Evolutionary conservation across 2,797 vertebrate species (phyloP).

Genomic region (Ptychobarbus kaznakovi): DNA sequence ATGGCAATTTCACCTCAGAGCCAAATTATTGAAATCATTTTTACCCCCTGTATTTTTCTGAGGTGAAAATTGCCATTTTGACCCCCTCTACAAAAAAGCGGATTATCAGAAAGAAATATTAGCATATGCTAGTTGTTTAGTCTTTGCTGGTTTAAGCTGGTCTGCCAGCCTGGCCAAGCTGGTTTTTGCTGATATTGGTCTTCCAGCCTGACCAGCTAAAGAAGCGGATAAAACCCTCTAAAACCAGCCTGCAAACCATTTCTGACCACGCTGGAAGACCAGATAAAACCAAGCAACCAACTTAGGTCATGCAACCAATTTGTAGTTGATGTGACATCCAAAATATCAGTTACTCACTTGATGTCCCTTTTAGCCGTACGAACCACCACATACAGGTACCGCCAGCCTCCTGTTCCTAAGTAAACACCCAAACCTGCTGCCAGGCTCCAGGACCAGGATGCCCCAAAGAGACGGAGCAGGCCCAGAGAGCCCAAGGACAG

Average conservation of each 20-base stretch:
- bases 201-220: not conserved
- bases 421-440: slow-evolving; percentile 85
- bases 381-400: slow-evolving; percentile 85
- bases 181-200: not conserved
- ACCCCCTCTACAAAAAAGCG: too few species aligned
- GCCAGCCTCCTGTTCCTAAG: slow-evolving; percentile 86
- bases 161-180: not conserved
- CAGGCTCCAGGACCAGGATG: slow-evolving; percentile 89
- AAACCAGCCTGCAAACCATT: not conserved
- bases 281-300: not conserved
- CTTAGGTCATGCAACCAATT: not conserved
- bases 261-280: not conserved
- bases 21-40: too few species aligned
- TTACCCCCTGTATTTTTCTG: too few species aligned
- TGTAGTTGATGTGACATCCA: not conserved
- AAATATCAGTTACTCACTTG: slow-evolving; percentile 76
- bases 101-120: too few species aligned
- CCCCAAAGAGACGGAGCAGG: slow-evolving; percentile 83
- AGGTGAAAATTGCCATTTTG: too few species aligned
- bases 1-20: too few species aligned
- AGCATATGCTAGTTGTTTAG: not conserved
- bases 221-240: not conserved
- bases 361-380: slow-evolving; percentile 86
- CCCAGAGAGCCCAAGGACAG: slow-evolving; percentile 85
- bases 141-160: not conserved